Base-by-base conservation (phyloP, 30 jellyfish, hydroid and myxozoan genomes). In the Aurelia sp. region DNA sequence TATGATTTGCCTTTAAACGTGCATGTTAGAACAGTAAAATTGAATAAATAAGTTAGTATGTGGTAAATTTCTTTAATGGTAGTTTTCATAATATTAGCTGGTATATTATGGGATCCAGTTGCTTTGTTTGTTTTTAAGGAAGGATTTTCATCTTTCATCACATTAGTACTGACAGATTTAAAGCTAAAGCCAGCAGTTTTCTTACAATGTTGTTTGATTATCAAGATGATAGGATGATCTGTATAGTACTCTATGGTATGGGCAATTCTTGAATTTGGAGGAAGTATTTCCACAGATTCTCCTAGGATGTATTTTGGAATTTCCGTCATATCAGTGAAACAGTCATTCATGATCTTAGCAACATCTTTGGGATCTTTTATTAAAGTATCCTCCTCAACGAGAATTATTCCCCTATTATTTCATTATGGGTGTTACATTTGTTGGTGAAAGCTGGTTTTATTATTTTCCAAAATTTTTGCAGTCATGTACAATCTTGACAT, bases 151-250 rank as follows among this genome's bases (percentile, higher is more conserved):
- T 48, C 62, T 41, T 20, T 35, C 12, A 84, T 71, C 21, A 21
- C 23, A 20, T 31, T 62, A 17, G 62, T 19, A 72, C 23, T 66
- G 50, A 69, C 65, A 10, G 53, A 31, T 18, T 82, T 27, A 71
- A 73, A 84, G 86, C 70, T 69, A 33, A 71, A 69, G 31, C 9
- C 8, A 73, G 67, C 55, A n/a, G 33, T 62, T 21, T 71, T 23
- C 21, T 37, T 60, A 72, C 20, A 15, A 18, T 70, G 44, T 44
- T 81, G 62, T 83, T 72, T 72, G 50, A 83, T 71, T 71, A 27
- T 57, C 69, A 55, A 27, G 12, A 84, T 84, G 35, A 88, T 84
- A 16, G 87, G 87, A 35, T 84, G 93, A 84, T 84, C 51, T 84
- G 61, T 62, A 72, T 44, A 84, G 70, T 84, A 20, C 20, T 71